Evolutionary conservation across 2,113 vertebrate genomes (phyloP).

Genomic region (Spea multiplicata): DNA sequence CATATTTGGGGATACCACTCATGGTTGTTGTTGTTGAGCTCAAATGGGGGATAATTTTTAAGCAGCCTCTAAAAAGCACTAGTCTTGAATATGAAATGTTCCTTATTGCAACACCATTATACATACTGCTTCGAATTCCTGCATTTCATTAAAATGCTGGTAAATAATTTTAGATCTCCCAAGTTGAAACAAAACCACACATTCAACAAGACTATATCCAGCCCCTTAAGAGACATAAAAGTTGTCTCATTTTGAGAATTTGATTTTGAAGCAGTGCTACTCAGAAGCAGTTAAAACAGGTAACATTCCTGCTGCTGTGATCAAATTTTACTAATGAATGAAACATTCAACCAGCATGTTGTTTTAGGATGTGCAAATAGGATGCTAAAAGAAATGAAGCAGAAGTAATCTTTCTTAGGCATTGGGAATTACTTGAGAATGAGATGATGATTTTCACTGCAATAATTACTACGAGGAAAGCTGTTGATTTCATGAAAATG

Average conservation of each 20-base stretch:
- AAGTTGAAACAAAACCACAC: not conserved
- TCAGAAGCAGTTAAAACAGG: constrained; percentile 30
- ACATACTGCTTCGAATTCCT: too few species aligned
- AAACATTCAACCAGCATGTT: constrained; percentile 41
- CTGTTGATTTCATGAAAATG: constrained; percentile 48
- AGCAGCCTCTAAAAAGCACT: too few species aligned
- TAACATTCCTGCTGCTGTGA: constrained; percentile 22
- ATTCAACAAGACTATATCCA: too few species aligned
- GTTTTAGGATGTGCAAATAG: constrained; percentile 43
- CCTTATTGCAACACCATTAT: too few species aligned
- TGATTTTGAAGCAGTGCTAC: constrained; percentile 5
- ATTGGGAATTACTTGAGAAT: constrained; percentile 31
- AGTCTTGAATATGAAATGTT: too few species aligned
- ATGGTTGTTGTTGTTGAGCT: too few species aligned
- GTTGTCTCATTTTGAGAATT: not conserved
- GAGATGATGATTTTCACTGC: constrained; percentile 46
- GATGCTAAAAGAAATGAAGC: constrained; percentile 26
- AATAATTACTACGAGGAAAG: constrained; percentile 51
- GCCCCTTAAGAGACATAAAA: too few species aligned
- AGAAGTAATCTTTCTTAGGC: constrained; percentile 32
- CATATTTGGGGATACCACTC: too few species aligned
- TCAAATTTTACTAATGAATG: constrained; percentile 40
- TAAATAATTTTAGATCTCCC: too few species aligned
- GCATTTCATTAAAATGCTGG: too few species aligned
- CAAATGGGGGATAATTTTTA: too few species aligned